These are phyloP conservation scores for Troglohyphantes excavatus DNA, from an alignment of 2,888 invertebrate genomes.

Conservation along the genomic window DNA sequence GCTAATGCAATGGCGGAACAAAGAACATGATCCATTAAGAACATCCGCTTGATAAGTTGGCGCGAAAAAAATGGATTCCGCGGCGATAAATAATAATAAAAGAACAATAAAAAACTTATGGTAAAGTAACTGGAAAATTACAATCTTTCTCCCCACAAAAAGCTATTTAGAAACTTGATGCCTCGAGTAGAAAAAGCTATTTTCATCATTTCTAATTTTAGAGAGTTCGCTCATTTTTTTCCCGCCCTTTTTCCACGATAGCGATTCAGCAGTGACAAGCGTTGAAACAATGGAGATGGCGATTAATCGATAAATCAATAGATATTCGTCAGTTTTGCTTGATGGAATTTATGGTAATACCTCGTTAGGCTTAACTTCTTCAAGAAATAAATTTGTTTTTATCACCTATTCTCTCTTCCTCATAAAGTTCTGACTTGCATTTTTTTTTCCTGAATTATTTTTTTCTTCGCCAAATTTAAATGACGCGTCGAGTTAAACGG, in stretches of 20 bases:
- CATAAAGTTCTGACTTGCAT: background rate
- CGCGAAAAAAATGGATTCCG: background rate
- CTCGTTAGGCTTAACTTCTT: conserved; percentile 47
- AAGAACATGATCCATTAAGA: background rate
- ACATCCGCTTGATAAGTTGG: conserved; percentile 3
- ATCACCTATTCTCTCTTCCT: background rate
- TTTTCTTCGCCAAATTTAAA: too few relatives aligned
- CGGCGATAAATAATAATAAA: conserved; percentile 23
- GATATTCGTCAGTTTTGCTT: conserved; percentile 48
- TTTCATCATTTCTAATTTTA: conserved; percentile 62
- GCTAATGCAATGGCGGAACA: background rate
- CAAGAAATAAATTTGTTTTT: background rate
- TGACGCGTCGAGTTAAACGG: too few relatives aligned
- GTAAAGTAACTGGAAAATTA: conserved; percentile 55
- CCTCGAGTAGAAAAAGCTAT: conserved; percentile 5
- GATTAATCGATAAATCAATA: conserved; percentile 70
- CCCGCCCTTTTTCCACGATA: background rate
- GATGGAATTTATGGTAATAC: conserved; percentile 70
- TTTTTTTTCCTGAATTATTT: too few relatives aligned
- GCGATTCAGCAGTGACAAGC: conserved; percentile 53
- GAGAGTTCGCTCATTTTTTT: conserved; percentile 27
- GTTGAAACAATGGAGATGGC: conserved; percentile 55
- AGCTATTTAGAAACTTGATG: conserved; percentile 45
- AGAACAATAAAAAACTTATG: background rate
- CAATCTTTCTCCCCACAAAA: conserved; percentile 35